phyloP scores from a whole-genome alignment of 2,113 vertebrate genomes.

The Bos javanicus region DNA sequence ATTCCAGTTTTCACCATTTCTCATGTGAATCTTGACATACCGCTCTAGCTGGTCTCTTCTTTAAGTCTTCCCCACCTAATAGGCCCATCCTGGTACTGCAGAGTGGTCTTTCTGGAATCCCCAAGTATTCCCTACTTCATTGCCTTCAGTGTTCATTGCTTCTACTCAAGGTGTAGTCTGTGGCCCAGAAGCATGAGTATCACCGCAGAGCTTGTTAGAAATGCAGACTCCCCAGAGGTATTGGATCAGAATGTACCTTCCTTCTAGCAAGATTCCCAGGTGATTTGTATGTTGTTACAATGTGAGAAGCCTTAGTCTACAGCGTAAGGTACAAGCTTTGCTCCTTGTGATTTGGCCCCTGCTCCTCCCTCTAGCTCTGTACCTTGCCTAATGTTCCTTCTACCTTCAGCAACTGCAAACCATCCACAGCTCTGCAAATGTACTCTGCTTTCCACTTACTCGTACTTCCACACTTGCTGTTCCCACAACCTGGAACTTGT shows the following conservation, averaged over 20 bases:
- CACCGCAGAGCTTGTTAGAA: background rate
- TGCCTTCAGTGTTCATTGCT: background rate
- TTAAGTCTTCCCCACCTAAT: background rate
- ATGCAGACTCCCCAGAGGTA: background rate
- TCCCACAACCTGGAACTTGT: background rate
- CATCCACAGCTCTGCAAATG: background rate
- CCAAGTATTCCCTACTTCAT: background rate
- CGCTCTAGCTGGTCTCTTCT: background rate
- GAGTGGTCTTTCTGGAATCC: background rate
- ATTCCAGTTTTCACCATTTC: background rate
- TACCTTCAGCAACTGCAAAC: background rate
- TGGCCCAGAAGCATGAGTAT: background rate
- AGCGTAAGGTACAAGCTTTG: background rate
- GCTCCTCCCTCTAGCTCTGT: background rate
- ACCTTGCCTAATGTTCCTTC: background rate
- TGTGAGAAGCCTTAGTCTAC: background rate
- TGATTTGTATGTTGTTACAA: background rate
- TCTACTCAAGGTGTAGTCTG: background rate
- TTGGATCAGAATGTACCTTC: background rate
- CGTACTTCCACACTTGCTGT: background rate
- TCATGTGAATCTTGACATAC: background rate
- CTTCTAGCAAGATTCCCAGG: background rate
- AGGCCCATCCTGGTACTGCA: background rate
- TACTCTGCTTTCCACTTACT: background rate
- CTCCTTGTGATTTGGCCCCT: background rate